Conservation (phyloP, 2,113 vertebrate species). For the Corydoras sp. region DNA sequence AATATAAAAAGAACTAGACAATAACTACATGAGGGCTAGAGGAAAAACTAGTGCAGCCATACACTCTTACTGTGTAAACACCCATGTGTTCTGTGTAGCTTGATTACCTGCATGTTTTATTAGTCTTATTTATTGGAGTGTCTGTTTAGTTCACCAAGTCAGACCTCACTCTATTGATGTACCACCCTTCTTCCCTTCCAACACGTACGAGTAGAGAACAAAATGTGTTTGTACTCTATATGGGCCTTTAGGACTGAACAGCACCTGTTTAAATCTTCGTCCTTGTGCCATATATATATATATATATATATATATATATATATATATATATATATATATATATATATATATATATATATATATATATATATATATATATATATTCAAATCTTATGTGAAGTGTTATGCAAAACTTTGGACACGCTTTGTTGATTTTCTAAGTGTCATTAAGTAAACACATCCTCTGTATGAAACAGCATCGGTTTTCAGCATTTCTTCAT, state of each 20-base stretch:
- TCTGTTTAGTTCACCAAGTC: conserved; percentile 58
- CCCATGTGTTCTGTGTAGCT: conserved; percentile 72
- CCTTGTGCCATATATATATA: too few species aligned
- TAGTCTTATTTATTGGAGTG: conserved; percentile 66
- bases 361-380: too few species aligned
- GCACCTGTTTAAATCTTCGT: too few species aligned
- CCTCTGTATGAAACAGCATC: too few species aligned
- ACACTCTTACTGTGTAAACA: conserved; percentile 58
- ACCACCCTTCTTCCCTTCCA: conserved; percentile 5
- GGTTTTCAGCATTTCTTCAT: too few species aligned
- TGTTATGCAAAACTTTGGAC: too few species aligned
- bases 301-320: too few species aligned
- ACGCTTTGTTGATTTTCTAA: too few species aligned
- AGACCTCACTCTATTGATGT: conserved; percentile 23
- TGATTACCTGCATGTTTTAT: conserved; percentile 73
- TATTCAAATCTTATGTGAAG: too few species aligned
- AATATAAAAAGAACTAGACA: conserved; percentile 17
- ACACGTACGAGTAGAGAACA: conserved; percentile 35
- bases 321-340: too few species aligned
- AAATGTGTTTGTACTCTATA: conserved; percentile 43
- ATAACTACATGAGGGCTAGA: conserved; percentile 31
- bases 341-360: too few species aligned
- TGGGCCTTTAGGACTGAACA: conserved; percentile 12
- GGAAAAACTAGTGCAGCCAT: conserved; percentile 36
- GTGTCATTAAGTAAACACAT: too few species aligned